phyloP scores from a whole-genome alignment of 2,113 vertebrate species.

The Lipotes vexillifer region DNA sequence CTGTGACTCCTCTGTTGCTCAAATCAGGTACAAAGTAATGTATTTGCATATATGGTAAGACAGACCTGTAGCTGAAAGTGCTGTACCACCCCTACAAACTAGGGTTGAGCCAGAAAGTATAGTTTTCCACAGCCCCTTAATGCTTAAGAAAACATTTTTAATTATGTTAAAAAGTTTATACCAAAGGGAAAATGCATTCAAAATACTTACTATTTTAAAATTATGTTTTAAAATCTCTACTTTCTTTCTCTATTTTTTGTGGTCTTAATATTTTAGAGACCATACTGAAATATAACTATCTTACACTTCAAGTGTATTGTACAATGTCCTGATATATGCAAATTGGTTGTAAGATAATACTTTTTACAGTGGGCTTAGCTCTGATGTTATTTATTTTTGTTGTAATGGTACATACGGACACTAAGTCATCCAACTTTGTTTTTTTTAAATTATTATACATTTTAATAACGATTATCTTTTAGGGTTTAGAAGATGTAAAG shows the following conservation, averaged over 20 bases:
- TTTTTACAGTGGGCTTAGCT: not conserved
- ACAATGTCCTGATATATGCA: not conserved
- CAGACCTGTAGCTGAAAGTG: not conserved
- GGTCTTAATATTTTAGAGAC: not conserved
- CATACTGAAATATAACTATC: not conserved
- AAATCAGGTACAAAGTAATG: not conserved
- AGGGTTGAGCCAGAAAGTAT: not conserved
- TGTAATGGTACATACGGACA: not conserved
- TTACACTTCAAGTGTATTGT: not conserved
- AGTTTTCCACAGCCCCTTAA: not conserved
- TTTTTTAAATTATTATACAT: not conserved
- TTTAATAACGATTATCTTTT: not conserved
- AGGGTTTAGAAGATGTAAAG: not conserved
- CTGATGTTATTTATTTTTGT: not conserved
- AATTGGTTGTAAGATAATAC: not conserved
- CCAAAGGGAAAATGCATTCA: not conserved
- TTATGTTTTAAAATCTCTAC: not conserved
- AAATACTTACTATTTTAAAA: not conserved
- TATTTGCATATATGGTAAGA: not conserved
- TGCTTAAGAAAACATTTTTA: slow-evolving; percentile 14
- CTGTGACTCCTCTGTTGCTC: not conserved
- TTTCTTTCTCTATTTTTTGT: not conserved
- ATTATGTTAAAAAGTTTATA: not conserved
- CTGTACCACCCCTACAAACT: not conserved
- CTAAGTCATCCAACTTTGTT: not conserved